These are phyloP conservation scores for Drosophila sordidula DNA, from an alignment of 2,888 invertebrate species.

Conservation along the genomic window DNA sequence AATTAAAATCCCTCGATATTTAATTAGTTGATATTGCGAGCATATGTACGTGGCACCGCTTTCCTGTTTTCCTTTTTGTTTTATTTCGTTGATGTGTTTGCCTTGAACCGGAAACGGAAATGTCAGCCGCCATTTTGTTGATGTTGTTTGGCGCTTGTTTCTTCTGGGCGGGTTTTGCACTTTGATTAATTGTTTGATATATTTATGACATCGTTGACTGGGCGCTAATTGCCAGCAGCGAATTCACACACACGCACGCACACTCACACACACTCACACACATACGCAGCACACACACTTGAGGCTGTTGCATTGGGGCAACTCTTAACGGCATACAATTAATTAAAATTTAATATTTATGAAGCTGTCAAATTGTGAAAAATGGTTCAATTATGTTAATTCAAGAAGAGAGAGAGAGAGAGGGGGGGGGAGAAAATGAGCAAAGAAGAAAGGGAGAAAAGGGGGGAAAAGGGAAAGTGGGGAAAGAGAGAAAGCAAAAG, in stretches of 20 bases:
- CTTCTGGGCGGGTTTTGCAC: constrained; percentile 12
- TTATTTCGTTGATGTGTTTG: not conserved
- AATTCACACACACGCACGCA: constrained; percentile 12
- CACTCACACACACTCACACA: not conserved
- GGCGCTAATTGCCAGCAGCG: constrained; percentile 53
- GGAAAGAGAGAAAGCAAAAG: too few species aligned
- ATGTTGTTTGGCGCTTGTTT: not conserved
- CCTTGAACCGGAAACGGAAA: constrained; percentile 50
- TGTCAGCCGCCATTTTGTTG: constrained; percentile 61
- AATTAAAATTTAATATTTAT: constrained; percentile 77
- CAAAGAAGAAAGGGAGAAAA: too few species aligned
- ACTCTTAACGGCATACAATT: constrained; percentile 60
- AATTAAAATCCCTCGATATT: constrained; percentile 5
- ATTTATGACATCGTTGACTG: constrained; percentile 55
- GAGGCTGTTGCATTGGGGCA: constrained; percentile 29
- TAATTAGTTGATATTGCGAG: constrained; percentile 3
- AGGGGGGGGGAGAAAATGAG: too few species aligned
- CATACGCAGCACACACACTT: not conserved
- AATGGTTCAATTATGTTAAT: constrained; percentile 67
- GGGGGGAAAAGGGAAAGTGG: too few species aligned
- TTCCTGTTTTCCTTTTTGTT: not conserved
- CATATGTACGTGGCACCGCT: not conserved
- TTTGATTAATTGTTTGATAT: constrained; percentile 59
- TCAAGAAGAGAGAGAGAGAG: constrained; percentile 24
- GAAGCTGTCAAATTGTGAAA: constrained; percentile 64